Evolutionary conservation across 2,888 invertebrate genomes (phyloP), one percentile per base, ranked within the genome.

Genomic region (Antitype chi): DNA sequence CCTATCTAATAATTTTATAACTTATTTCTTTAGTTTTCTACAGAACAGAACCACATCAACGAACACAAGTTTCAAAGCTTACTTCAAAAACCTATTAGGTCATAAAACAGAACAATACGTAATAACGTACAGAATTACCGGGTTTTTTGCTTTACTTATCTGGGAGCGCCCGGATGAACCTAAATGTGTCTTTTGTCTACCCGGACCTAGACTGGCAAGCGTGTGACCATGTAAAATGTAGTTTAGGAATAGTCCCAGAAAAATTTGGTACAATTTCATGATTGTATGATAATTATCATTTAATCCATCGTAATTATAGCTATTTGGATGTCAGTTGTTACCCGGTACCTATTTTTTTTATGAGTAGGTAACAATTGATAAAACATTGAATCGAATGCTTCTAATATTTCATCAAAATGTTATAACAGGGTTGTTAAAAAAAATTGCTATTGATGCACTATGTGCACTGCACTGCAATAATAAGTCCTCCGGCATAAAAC

Each of bases 131-230:
- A 85, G 76, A 89, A 85, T 90, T 82, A 85, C 81, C 70, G 69
- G 76, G 60, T 83, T 90, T 92, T 92, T 92, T 91, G 84, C 90
- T 90, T 90, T 89, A 89, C 90, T 88, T 89, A 89, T 87, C 87
- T 84, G 78, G 87, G 80, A 85, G 87, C 90, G 89, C 90, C 86
- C 90, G 86, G 90, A 89, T 91, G 92, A 90, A 92, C 89, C 88
- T 92, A 89, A 93, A 93, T 93, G 92, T 91, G 90, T 89, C 93
- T 90, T 92, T 93, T 93, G 93, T 93, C 92, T 90, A 87, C 86
- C 73, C 87, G 87, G 84, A 88, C 82, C 85, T 84, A 87, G 87
- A 81, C 86, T 83, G 68, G 64, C 25, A 66, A 69, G 66, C 64
- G 72, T 70, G 70, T 70, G 70, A 74, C 89, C 69, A 89, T 55